Evolutionary conservation across 2,888 invertebrate species (phyloP).

Genomic region (Scaptomyza tumidula): DNA sequence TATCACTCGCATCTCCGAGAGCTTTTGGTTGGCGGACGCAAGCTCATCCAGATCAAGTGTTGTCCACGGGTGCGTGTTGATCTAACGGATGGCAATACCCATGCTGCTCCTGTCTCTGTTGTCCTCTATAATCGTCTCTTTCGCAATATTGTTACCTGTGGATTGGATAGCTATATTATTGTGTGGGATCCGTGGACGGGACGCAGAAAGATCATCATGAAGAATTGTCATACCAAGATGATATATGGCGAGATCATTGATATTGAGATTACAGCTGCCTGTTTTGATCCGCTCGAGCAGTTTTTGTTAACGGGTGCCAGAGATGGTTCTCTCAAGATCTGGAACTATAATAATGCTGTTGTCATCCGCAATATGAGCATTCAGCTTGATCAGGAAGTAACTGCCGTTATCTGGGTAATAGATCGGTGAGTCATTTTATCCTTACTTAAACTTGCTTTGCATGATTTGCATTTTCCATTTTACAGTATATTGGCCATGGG

Average conservation of each 20-base stretch:
- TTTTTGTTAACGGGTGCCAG: conserved; percentile 91
- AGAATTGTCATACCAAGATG: conserved; percentile 89
- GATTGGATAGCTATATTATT: conserved; percentile 91
- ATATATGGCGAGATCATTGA: conserved; percentile 87
- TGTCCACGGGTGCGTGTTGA: conserved; percentile 88
- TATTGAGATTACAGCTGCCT: conserved; percentile 82
- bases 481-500: conserved; percentile 90
- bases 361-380: conserved; percentile 89
- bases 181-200: conserved; percentile 92
- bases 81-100: conserved; percentile 90
- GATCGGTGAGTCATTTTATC: conserved; percentile 84
- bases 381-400: conserved; percentile 87
- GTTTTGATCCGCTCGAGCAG: conserved; percentile 89
- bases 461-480: background rate
- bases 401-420: conserved; percentile 87
- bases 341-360: conserved; percentile 93
- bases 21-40: conserved; percentile 88
- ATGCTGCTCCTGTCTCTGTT: conserved; percentile 89
- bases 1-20: conserved; percentile 89
- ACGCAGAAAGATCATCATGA: conserved; percentile 88
- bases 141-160: conserved; percentile 90
- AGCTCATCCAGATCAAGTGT: conserved; percentile 88
- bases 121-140: conserved; percentile 91
- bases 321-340: conserved; percentile 90
- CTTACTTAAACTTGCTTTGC: background rate